Percentiles rank a stretch among this genome's conserved stretches.
These are phyloP conservation scores for Amblyopsis hoosieri DNA, from an alignment of 2,797 vertebrate genomes.

Conservation along the genomic window DNA sequence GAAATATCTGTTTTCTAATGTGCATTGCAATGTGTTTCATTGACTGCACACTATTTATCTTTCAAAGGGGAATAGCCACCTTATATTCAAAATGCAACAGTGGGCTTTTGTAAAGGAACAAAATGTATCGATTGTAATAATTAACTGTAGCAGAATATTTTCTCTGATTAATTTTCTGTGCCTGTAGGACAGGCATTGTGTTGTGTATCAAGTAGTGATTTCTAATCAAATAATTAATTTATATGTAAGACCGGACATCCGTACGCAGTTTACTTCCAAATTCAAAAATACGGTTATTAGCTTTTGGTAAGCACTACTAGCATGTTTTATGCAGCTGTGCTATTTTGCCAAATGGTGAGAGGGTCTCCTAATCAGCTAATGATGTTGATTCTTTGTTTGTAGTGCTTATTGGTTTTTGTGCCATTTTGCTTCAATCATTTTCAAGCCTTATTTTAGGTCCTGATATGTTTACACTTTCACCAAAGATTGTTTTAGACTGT, in stretches of 20 bases:
- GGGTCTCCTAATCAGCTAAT: constrained; percentile 37
- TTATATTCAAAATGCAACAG: too few relatives aligned
- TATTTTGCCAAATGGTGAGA: constrained; percentile 27
- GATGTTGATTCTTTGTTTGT: constrained; percentile 27
- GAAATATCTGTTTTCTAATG: constrained; percentile 34
- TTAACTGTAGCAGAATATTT: too few relatives aligned
- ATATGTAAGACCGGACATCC: too few relatives aligned
- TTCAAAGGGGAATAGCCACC: constrained; percentile 7
- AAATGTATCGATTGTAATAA: too few relatives aligned
- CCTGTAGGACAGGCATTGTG: too few relatives aligned
- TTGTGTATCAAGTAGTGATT: too few relatives aligned
- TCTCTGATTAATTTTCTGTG: too few relatives aligned
- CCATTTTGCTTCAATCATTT: constrained; percentile 20
- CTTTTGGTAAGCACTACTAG: constrained; percentile 26
- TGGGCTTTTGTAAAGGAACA: too few relatives aligned
- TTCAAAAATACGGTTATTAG: constrained; percentile 1
- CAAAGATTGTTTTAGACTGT: constrained; percentile 64
- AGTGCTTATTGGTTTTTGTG: constrained; percentile 10
- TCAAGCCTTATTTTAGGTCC: constrained; percentile 37
- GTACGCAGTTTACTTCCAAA: too few relatives aligned
- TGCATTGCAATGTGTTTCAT: constrained; percentile 26
- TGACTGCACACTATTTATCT: constrained; percentile 10
- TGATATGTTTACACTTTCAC: constrained; percentile 65
- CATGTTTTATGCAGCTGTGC: constrained; percentile 31
- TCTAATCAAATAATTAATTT: too few relatives aligned